Evolutionary conservation across 2,888 invertebrate species (phyloP), one percentile per base, ranked within the genome.

Genomic region (Hydrotaea diabolus): DNA sequence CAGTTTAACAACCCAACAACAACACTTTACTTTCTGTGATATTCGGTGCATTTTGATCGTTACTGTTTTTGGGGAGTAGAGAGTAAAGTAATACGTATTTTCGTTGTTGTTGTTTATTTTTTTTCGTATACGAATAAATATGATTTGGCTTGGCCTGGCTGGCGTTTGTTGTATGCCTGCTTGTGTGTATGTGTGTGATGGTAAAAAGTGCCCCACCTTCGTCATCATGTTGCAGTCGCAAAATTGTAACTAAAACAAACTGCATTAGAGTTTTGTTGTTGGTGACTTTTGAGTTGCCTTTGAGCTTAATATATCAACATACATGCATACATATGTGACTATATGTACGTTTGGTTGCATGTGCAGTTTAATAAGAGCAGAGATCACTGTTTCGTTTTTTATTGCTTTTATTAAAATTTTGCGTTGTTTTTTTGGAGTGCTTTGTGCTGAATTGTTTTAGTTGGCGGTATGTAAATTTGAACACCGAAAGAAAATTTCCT

Each of bases 151-250:
- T 21, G 46, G 53, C 26, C 46, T n/a, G 49, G 15, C 23, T 26
- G 1, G 21, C 13, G 53, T 62, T 53, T 62, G 72, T n/a, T n/a
- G n/a, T n/a, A n/a, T n/a, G n/a, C n/a, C n/a, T n/a, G n/a, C n/a
- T n/a, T n/a, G n/a, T n/a, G n/a, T 49, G 64, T 77, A 49, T 73
- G 26, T 31, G 31, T 31, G 31, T 31, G 73, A 81, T 80, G 78
- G 73, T 43, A 59, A 55, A 43, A 80, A 82, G 80, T 82, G 86
- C 86, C 86, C 85, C 86, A 86, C 86, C 86, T 86, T 86, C 75
- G 62, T 78, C 78, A 72, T 76, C 79, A 64, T 79, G 72, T 75
- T 74, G 59, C 76, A 72, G 83, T 81, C 81, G 49, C 83, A 49
- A 80, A 83, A 80, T 73, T 26, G 39, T 43, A 59, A 57, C 23